phyloP scores from a whole-genome alignment of 2,113 vertebrate species.

The Puffinus mauretanicus region DNA sequence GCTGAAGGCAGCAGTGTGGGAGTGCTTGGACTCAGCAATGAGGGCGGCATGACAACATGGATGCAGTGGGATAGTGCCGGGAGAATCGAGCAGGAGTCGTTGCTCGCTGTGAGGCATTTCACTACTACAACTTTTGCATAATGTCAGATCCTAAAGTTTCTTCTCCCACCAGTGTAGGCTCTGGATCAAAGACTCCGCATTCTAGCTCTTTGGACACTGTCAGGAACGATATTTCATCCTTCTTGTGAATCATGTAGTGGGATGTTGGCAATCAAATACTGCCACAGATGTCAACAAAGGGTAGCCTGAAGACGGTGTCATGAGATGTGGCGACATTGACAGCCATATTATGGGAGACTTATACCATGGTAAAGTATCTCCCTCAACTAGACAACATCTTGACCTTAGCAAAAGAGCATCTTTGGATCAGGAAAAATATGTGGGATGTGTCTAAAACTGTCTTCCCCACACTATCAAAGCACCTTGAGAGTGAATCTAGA shows the following conservation, averaged over 20 bases:
- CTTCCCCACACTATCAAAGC: too few relatives aligned
- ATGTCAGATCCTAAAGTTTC: neutral
- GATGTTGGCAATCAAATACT: neutral
- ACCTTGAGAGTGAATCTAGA: neutral
- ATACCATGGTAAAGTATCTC: neutral
- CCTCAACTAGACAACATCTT: neutral
- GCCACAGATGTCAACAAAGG: neutral
- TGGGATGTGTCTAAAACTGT: neutral
- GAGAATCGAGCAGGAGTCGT: neutral
- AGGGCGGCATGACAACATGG: rapidly evolving
- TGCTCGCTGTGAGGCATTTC: neutral
- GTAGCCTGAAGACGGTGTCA: neutral
- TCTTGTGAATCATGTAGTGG: neutral
- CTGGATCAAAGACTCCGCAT: neutral
- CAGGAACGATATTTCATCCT: neutral
- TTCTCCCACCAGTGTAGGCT: neutral
- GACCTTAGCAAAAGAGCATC: neutral
- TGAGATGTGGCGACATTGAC: too few relatives aligned
- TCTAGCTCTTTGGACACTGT: neutral
- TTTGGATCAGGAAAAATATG: neutral
- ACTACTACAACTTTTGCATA: neutral
- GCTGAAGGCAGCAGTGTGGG: neutral
- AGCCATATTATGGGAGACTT: neutral
- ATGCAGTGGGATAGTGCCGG: rapidly evolving
- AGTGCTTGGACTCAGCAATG: neutral